Conservation (phyloP, 2,113 vertebrate species). For the Thunnus thynnus region DNA sequence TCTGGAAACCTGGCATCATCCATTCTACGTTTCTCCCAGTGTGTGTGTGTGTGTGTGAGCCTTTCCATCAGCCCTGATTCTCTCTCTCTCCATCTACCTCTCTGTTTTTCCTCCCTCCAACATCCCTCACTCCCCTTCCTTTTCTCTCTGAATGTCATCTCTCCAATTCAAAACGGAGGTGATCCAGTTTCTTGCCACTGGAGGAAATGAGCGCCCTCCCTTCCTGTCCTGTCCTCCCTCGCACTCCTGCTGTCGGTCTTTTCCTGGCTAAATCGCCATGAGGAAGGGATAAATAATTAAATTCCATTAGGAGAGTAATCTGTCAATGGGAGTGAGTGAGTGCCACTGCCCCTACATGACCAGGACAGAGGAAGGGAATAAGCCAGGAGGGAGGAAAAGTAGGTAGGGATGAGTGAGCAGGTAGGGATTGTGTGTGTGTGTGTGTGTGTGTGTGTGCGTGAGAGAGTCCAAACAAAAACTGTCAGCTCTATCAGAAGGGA, state of each 20-base stretch:
- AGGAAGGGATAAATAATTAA: constrained; percentile 89
- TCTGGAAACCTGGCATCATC: not conserved
- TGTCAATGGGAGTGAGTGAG: constrained; percentile 86
- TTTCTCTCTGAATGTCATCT: constrained; percentile 62
- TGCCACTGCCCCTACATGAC: constrained; percentile 72
- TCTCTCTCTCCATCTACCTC: constrained; percentile 3
- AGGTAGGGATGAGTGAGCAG: not conserved
- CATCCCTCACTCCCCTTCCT: constrained; percentile 14
- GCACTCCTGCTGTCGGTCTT: constrained; percentile 76
- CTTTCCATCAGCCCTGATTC: not conserved
- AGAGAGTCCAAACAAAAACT: constrained; percentile 21
- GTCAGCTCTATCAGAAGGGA: constrained; percentile 44
- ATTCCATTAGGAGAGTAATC: constrained; percentile 90
- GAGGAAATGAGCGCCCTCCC: constrained; percentile 70
- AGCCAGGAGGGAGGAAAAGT: constrained; percentile 29
- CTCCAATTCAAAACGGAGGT: constrained; percentile 73
- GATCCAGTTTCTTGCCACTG: constrained; percentile 69
- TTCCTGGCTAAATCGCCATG: constrained; percentile 84
- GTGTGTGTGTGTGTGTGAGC: constrained; percentile 3
- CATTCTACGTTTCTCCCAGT: not conserved
- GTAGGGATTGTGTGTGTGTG: constrained; percentile 1
- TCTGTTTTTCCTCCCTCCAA: constrained; percentile 25
- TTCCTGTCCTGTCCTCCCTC: constrained; percentile 54
- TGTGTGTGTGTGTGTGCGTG: not conserved
- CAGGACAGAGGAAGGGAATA: constrained; percentile 51